Conservation (phyloP, 2,113 vertebrate species). For the Petrocephalus zakoni region DNA sequence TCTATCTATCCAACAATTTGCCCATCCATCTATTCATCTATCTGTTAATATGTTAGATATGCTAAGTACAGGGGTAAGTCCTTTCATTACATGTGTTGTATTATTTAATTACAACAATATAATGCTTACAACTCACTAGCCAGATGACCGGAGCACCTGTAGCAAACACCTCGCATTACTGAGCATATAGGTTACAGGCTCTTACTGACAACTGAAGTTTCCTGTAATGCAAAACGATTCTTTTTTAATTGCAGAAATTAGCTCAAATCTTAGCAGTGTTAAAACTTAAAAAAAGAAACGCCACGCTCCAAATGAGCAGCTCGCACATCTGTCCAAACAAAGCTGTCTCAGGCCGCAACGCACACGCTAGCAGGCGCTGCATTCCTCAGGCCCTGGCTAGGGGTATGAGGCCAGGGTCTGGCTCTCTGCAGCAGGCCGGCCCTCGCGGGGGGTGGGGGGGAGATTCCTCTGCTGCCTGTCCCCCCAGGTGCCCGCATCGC, state of each 20-base stretch:
- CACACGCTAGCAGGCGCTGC: slow-evolving; percentile 4
- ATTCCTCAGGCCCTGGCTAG: background rate
- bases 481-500: slow-evolving; percentile 3
- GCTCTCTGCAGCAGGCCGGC: too few relatives aligned
- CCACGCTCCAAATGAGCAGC: slow-evolving; percentile 45
- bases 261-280: background rate
- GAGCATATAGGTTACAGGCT: background rate
- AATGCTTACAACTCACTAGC: background rate
- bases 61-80: background rate
- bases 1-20: background rate
- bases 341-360: slow-evolving; percentile 42
- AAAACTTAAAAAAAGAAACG: background rate
- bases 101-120: background rate
- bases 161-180: background rate
- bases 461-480: slow-evolving; percentile 29
- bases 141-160: background rate
- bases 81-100: background rate
- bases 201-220: background rate
- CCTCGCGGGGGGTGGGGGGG: slow-evolving; percentile 30
- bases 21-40: background rate
- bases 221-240: background rate
- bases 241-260: background rate
- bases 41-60: background rate
- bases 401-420: background rate
- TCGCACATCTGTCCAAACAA: slow-evolving; percentile 67